Evolutionary conservation across 2,113 vertebrate species (phyloP).

Genomic region (Cynoglossus semilaevis): DNA sequence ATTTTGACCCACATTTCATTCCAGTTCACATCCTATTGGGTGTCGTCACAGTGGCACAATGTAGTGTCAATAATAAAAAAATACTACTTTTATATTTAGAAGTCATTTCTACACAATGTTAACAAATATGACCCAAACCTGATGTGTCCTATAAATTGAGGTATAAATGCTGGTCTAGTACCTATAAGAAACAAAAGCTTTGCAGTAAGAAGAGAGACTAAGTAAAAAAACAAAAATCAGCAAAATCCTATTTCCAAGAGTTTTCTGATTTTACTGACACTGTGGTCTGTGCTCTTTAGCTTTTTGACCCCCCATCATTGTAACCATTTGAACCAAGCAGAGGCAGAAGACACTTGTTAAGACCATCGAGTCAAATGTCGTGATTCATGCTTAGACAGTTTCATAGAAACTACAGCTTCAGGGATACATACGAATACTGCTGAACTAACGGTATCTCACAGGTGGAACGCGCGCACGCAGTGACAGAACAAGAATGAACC

Average conservation of each 20-base stretch:
- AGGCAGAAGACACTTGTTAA: slow-evolving; percentile 17
- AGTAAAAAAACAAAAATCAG: not conserved
- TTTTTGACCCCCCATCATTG: slow-evolving; percentile 1
- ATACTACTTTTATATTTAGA: slow-evolving; percentile 49
- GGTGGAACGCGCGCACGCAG: slow-evolving; percentile 5
- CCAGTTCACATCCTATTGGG: slow-evolving; percentile 49
- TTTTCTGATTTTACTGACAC: slow-evolving; percentile 5
- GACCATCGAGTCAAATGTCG: slow-evolving; percentile 27
- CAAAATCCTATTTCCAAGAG: not conserved
- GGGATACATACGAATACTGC: slow-evolving; percentile 45
- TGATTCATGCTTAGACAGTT: slow-evolving; percentile 61
- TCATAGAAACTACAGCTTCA: slow-evolving; percentile 76
- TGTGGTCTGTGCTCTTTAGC: slow-evolving; percentile 22
- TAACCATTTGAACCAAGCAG: slow-evolving; percentile 8
- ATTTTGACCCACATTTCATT: slow-evolving; percentile 43
- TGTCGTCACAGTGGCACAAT: slow-evolving; percentile 52
- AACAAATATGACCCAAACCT: slow-evolving; percentile 42
- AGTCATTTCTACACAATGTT: slow-evolving; percentile 15
- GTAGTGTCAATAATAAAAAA: slow-evolving; percentile 36
- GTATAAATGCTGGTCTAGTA: slow-evolving; percentile 54
- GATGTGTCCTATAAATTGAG: slow-evolving; percentile 53
- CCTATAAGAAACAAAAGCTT: slow-evolving; percentile 31
- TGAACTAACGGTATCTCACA: slow-evolving; percentile 40
- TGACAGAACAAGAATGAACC: not conserved
- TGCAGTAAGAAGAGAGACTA: slow-evolving; percentile 17